These are phyloP conservation scores for Xanthostigma xanthostigma DNA, from an alignment of 2,888 invertebrate genomes.

Conservation along the genomic window DNA sequence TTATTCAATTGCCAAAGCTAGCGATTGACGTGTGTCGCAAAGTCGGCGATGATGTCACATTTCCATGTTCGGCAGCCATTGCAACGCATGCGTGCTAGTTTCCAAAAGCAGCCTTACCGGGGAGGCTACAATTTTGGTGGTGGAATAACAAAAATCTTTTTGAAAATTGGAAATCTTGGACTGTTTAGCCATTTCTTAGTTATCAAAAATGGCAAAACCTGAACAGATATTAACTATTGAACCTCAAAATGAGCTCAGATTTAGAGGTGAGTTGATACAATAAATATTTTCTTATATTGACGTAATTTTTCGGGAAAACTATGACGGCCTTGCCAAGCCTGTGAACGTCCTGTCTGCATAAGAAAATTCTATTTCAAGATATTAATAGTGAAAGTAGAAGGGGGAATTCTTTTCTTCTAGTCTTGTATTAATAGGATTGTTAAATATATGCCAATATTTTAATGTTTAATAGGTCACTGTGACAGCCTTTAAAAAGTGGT, in stretches of 20 bases:
- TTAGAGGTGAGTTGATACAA: constrained; percentile 58
- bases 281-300: constrained; percentile 29
- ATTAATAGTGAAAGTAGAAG: constrained; percentile 9
- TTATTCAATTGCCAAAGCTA: too few relatives aligned
- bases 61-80: constrained; percentile 14
- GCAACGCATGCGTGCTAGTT: constrained; percentile 19
- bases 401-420: constrained; percentile 6
- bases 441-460: too few relatives aligned
- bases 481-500: not conserved
- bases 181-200: constrained; percentile 4
- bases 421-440: not conserved
- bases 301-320: constrained; percentile 14
- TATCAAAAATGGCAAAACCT: constrained; percentile 44
- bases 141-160: not conserved
- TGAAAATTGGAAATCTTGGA: constrained; percentile 5
- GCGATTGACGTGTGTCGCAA: not conserved
- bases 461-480: not conserved
- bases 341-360: constrained; percentile 4
- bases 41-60: constrained; percentile 13
- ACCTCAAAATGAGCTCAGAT: constrained; percentile 77
- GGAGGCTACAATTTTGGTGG: constrained; percentile 6
- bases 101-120: constrained; percentile 24
- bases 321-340: constrained; percentile 12
- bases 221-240: constrained; percentile 76
- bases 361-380: constrained; percentile 19